Conservation (phyloP, 2,113 vertebrate genomes). For the Columbina picui region DNA sequence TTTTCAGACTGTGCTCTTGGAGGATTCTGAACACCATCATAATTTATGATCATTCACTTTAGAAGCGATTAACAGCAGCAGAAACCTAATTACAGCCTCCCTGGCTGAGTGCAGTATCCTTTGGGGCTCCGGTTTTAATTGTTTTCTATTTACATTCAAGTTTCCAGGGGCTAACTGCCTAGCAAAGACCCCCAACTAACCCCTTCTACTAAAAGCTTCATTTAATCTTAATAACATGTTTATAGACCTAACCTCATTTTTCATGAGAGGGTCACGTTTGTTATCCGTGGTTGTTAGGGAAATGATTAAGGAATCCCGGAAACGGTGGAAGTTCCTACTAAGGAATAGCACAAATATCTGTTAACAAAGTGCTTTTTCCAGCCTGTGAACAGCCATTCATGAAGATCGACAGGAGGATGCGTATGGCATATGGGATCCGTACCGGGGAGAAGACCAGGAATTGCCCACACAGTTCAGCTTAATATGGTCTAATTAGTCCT, state of each 20-base stretch:
- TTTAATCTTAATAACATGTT: slow-evolving; percentile 70
- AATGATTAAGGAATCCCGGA: slow-evolving; percentile 71
- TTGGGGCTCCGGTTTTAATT: slow-evolving; percentile 52
- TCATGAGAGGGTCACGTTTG: slow-evolving; percentile 61
- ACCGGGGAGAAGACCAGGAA: slow-evolving; percentile 25
- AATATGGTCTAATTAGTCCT: slow-evolving; percentile 51
- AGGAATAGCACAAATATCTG: slow-evolving; percentile 27
- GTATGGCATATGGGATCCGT: background rate
- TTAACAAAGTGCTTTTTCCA: background rate
- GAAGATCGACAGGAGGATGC: background rate
- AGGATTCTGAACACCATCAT: slow-evolving; percentile 19
- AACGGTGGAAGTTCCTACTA: slow-evolving; percentile 33
- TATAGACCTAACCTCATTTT: slow-evolving; percentile 58
- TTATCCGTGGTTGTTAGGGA: slow-evolving; percentile 61
- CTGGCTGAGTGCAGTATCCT: slow-evolving; percentile 20
- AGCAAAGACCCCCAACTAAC: slow-evolving; percentile 63
- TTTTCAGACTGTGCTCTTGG: background rate
- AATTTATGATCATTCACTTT: slow-evolving; percentile 63
- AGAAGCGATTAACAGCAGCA: slow-evolving; percentile 56
- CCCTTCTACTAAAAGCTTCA: slow-evolving; percentile 68
- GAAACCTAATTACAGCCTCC: slow-evolving; percentile 63
- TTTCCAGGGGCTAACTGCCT: slow-evolving; percentile 65
- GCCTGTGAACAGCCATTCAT: background rate
- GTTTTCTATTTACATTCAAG: slow-evolving; percentile 66
- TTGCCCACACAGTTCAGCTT: background rate